A percentile compares a stretch with the other conserved stretches of the same genome.
Evolutionary conservation across 1,140 invertebrate genomes (phyloP).

Genomic region (Theocolax elegans): DNA sequence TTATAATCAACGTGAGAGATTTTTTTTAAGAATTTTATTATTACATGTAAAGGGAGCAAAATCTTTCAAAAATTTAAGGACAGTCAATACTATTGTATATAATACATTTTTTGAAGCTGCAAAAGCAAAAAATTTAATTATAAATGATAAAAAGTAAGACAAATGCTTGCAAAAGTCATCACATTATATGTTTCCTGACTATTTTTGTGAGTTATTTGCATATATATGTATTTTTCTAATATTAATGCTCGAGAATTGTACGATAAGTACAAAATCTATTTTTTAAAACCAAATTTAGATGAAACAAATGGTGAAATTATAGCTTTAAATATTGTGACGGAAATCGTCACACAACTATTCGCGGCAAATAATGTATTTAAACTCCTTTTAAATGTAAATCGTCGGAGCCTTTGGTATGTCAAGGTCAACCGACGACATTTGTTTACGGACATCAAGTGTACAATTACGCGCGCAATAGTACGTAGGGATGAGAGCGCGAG

Average conservation of each 20-base stretch:
- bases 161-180: slow-evolving; percentile 42
- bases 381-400: too few relatives aligned
- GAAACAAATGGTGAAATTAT: slow-evolving; percentile 16
- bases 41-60: slow-evolving; percentile 45
- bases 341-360: too few relatives aligned
- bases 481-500: too few relatives aligned
- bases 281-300: slow-evolving; percentile 19
- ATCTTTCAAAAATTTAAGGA: slow-evolving; percentile 43
- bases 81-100: slow-evolving; percentile 40
- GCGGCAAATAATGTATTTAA: too few relatives aligned
- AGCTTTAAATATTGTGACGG: slow-evolving; percentile 26
- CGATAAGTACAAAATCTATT: slow-evolving; percentile 35
- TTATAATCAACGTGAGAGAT: slow-evolving; percentile 40
- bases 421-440: too few relatives aligned
- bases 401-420: too few relatives aligned
- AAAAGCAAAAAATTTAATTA: slow-evolving; percentile 42
- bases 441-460: too few relatives aligned
- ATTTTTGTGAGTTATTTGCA: slow-evolving; percentile 31
- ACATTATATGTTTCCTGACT: slow-evolving; percentile 16
- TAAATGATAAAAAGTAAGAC: slow-evolving; percentile 43
- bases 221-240: slow-evolving; percentile 37
- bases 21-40: slow-evolving; percentile 48
- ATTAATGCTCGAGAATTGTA: slow-evolving; percentile 31
- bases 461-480: too few relatives aligned
- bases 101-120: slow-evolving; percentile 45